A percentile compares a stretch with the other conserved stretches of the same genome.
phyloP scores from a whole-genome alignment of 2,797 vertebrate species.

The Champsocephalus gunnari region DNA sequence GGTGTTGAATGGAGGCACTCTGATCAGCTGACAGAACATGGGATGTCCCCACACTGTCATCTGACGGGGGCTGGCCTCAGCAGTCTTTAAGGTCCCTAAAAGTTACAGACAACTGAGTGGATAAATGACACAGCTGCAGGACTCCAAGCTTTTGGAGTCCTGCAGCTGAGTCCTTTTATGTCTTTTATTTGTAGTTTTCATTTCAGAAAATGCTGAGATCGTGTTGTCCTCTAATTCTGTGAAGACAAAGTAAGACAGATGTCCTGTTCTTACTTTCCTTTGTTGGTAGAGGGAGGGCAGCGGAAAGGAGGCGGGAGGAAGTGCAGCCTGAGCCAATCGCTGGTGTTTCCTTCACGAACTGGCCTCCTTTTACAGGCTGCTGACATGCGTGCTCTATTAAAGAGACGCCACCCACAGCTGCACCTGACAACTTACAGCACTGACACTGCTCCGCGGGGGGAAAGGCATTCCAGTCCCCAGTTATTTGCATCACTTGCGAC shows the following conservation, averaged over 20 bases:
- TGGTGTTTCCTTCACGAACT: slow-evolving; percentile 50
- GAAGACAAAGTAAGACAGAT: slow-evolving; percentile 67
- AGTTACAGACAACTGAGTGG: slow-evolving; percentile 35
- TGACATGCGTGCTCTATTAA: slow-evolving; percentile 84
- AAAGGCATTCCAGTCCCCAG: slow-evolving; percentile 7
- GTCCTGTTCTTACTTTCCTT: slow-evolving; percentile 66
- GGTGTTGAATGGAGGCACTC: slow-evolving; percentile 63
- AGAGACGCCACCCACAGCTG: slow-evolving; percentile 82
- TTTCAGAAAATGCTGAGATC: background rate
- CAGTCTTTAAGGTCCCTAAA: slow-evolving; percentile 70
- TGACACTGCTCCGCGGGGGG: slow-evolving; percentile 49
- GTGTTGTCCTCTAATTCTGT: slow-evolving; percentile 15
- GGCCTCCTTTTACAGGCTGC: slow-evolving; percentile 93
- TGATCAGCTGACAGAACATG: slow-evolving; percentile 77
- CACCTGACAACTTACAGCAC: slow-evolving; percentile 89
- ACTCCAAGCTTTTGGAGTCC: background rate
- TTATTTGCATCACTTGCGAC: slow-evolving; percentile 60
- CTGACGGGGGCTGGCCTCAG: slow-evolving; percentile 55
- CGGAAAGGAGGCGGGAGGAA: slow-evolving; percentile 18
- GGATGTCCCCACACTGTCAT: slow-evolving; percentile 65
- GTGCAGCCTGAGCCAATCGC: slow-evolving; percentile 62
- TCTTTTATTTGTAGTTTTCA: slow-evolving; percentile 8
- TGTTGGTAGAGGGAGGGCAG: slow-evolving; percentile 34
- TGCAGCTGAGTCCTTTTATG: too few relatives aligned
- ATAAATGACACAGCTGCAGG: slow-evolving; percentile 34